These are phyloP conservation scores for Pachydiplax longipennis DNA, from an alignment of 2,888 invertebrate species.

Conservation along the genomic window DNA sequence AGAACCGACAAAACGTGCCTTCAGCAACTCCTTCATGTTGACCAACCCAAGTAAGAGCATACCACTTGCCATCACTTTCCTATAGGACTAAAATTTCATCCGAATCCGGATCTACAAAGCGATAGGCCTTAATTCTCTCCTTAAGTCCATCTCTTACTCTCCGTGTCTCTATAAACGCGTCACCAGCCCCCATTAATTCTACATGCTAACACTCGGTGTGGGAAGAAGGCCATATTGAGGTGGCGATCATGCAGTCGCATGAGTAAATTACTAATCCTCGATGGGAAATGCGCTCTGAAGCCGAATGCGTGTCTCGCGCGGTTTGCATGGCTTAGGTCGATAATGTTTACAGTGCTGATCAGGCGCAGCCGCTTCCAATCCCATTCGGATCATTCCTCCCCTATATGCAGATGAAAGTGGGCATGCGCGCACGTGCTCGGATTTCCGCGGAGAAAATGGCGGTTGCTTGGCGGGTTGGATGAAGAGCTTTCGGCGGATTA, in stretches of 20 bases:
- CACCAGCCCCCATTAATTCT: not conserved
- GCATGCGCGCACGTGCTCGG: not conserved
- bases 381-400: not conserved
- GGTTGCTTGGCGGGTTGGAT: not conserved
- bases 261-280: not conserved
- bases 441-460: not conserved
- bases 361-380: not conserved
- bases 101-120: no score
- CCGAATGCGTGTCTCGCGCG: not conserved
- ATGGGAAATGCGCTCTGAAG: not conserved
- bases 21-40: no score
- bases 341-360: constrained; percentile 13
- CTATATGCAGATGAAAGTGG: not conserved
- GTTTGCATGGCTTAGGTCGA: constrained; percentile 27
- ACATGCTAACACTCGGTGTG: not conserved
- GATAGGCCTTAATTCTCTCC: not conserved
- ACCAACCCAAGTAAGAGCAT: no score
- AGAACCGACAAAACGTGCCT: no score
- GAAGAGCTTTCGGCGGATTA: not conserved
- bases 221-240: not conserved
- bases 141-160: not conserved
- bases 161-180: no score
- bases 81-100: no score
- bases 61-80: no score
- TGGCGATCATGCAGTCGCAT: not conserved